Conservation (phyloP, 2,888 invertebrate genomes). For the Eurois occulta region DNA sequence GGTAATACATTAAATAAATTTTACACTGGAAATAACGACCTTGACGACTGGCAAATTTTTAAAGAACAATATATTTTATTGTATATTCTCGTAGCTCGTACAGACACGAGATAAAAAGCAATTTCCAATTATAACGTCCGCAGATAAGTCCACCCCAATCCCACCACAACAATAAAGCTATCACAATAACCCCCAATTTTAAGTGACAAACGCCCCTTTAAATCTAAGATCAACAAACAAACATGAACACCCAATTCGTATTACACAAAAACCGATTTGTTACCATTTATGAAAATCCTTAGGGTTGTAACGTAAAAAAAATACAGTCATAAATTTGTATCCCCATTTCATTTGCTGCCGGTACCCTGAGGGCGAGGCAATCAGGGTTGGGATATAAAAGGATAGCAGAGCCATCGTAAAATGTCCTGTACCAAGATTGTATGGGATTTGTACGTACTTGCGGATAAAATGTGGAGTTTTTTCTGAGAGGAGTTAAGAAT, state of each 20-base stretch:
- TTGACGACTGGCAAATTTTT: no score
- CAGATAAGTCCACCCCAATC: constrained; percentile 8
- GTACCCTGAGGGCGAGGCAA: constrained; percentile 82
- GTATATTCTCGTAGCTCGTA: background rate
- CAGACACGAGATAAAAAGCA: background rate
- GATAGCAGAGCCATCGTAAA: constrained; percentile 85
- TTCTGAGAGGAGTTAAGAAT: constrained; percentile 49
- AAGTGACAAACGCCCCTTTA: constrained; percentile 44
- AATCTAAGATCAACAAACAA: constrained; percentile 53
- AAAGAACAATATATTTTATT: no score
- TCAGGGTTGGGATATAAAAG: constrained; percentile 87
- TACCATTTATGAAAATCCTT: constrained; percentile 74
- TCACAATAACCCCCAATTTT: constrained; percentile 16
- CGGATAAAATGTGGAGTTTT: constrained; percentile 70
- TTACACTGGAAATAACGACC: no score
- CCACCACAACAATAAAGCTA: constrained; percentile 18
- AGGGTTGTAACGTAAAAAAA: constrained; percentile 71
- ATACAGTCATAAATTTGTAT: constrained; percentile 78
- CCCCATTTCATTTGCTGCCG: constrained; percentile 76
- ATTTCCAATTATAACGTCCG: constrained; percentile 14
- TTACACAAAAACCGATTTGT: constrained; percentile 69
- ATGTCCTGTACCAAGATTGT: constrained; percentile 85
- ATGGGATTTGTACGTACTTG: constrained; percentile 81
- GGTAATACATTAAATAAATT: no score
- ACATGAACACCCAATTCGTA: constrained; percentile 57